Evolutionary conservation across 2,797 vertebrate species (phyloP).

Genomic region (Ctenosaura bakeri): DNA sequence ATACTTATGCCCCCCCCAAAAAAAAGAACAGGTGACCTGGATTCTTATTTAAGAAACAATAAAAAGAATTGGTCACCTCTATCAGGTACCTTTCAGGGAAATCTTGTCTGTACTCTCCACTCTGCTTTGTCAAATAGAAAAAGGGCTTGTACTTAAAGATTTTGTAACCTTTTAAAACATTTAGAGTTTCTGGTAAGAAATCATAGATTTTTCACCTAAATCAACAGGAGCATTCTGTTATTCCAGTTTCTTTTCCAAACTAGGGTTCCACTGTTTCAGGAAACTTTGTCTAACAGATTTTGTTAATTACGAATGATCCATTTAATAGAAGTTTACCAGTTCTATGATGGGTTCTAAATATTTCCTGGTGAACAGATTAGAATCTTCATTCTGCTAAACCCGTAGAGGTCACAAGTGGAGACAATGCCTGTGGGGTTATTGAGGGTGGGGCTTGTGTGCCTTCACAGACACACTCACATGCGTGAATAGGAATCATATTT

Average conservation of each 20-base stretch:
- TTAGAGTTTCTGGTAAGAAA: conserved; percentile 68
- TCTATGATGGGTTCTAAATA: background rate
- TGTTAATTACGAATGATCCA: conserved; percentile 47
- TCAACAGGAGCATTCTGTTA: conserved; percentile 67
- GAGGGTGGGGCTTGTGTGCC: too few species aligned
- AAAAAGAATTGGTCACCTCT: conserved; percentile 65
- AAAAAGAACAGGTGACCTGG: conserved; percentile 77
- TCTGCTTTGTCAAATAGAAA: conserved; percentile 64
- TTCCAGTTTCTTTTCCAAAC: conserved; percentile 43
- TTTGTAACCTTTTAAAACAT: conserved; percentile 54
- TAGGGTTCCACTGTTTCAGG: conserved; percentile 68
- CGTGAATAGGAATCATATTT: background rate
- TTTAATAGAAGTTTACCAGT: conserved; percentile 30
- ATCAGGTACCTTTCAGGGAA: conserved; percentile 76
- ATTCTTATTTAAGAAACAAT: conserved; percentile 75
- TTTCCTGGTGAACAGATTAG: background rate
- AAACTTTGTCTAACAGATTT: conserved; percentile 62
- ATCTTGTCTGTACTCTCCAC: conserved; percentile 73
- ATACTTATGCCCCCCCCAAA: conserved; percentile 72
- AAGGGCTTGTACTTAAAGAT: conserved; percentile 67
- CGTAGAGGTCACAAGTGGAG: background rate
- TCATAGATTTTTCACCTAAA: conserved; percentile 65
- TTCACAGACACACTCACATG: background rate
- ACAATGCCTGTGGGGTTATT: too few species aligned
- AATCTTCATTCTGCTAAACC: background rate